A percentile compares a stretch with the other conserved stretches of the same genome.
phyloP scores from a whole-genome alignment of 2,113 vertebrate genomes.

The Macrotis lagotis region DNA sequence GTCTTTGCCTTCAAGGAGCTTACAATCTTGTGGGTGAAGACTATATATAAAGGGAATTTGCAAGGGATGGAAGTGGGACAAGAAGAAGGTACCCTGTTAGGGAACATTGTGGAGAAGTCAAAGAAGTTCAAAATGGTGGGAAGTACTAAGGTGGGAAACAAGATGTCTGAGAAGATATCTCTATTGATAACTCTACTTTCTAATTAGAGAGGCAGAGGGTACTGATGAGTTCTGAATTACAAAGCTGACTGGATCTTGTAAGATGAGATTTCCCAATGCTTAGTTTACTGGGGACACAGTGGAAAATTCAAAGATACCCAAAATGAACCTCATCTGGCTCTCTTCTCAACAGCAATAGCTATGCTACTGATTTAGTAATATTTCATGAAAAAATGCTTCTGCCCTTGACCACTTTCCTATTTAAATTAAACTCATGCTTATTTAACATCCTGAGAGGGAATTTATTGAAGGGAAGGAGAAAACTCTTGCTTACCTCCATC shows the following conservation, averaged over 20 bases:
- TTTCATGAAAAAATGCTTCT: not conserved
- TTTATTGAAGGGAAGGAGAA: not conserved
- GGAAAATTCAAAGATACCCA: not conserved
- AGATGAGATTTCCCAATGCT: too few relatives aligned
- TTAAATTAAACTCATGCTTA: not conserved
- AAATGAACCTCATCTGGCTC: not conserved
- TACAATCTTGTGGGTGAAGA: not conserved
- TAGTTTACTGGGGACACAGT: too few relatives aligned
- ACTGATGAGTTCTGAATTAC: not conserved
- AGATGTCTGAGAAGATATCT: not conserved
- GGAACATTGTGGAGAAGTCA: not conserved
- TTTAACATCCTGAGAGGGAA: not conserved
- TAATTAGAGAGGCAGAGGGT: not conserved
- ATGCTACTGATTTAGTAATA: not conserved
- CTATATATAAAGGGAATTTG: not conserved
- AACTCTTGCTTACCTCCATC: not conserved
- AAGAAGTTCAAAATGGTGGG: not conserved
- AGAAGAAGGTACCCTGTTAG: not conserved
- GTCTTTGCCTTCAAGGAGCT: not conserved
- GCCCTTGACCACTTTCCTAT: not conserved
- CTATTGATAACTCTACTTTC: not conserved
- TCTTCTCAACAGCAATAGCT: not conserved
- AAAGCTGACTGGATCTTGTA: not conserved
- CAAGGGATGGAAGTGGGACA: fast-evolving
- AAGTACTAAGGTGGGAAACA: not conserved